Evolutionary conservation across 2,113 vertebrate species (phyloP), one percentile per base, ranked within the genome.

Genomic region (Coptodon rendalli): DNA sequence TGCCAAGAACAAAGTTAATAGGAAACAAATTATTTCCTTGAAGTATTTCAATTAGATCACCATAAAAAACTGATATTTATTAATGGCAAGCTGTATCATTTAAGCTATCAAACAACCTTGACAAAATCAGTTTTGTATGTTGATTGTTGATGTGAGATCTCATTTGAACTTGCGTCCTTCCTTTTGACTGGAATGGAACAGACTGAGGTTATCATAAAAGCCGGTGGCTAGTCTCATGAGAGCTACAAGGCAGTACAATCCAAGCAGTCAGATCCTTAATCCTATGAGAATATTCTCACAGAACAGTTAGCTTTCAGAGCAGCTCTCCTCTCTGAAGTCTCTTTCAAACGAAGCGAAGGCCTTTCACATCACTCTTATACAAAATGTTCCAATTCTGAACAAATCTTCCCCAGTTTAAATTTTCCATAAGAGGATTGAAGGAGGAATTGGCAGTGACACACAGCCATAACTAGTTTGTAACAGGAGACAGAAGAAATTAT

Each of bases 121-220:
- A 83, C 54, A 61, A 80, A 86, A 83, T 63, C 3, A 84, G 81
- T 57, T 81, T 81, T 85, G 59, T 36, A 54, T 56, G 90, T 81
- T 90, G 90, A 93, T 89, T 88, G 84, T 80, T 87, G 79, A 81
- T 56, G 83, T 59, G 84, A 93, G 82, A 84, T 86, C 81, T 93
- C 53, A 83, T 93, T 86, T 76, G 50, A 84, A 86, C 78, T 83
- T 13, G 9, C 31, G 9, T 86, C 79, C 80, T 88, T 61, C 57
- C 48, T 73, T 89, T 84, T 87, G 84, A 91, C 50, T 91, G 84
- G 87, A 84, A 80, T 66, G 24, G 59, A 91, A 48, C 81, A 91
- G 91, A 93, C 87, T 94, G 89, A 92, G 90, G 84, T 90, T 91
- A 88, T 92, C 94, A 93, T 92, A 90, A 93, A 93, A 91, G 94